Conservation (phyloP, 1,140 invertebrate species). For the Hyposmocoma kahamanoa region DNA sequence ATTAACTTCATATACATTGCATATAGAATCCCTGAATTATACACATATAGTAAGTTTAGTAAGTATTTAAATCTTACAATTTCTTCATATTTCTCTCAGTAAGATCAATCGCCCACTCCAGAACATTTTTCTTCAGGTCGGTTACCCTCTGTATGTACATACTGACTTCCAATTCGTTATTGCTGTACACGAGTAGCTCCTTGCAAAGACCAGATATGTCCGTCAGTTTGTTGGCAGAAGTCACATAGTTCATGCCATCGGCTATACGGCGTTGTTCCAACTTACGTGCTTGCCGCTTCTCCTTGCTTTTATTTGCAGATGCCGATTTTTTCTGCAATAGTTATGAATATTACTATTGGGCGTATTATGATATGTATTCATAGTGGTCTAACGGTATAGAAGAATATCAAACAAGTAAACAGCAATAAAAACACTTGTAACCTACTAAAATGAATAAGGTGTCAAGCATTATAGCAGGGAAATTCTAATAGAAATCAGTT, state of each 20-base stretch:
- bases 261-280: constrained; percentile 58
- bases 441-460: too few relatives aligned
- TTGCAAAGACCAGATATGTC: constrained; percentile 46
- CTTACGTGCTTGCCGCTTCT: constrained; percentile 59
- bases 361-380: too few relatives aligned
- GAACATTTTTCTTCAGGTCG: constrained; percentile 47
- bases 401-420: too few relatives aligned
- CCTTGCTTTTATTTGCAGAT: constrained; percentile 51
- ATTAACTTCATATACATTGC: too few relatives aligned
- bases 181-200: constrained; percentile 47
- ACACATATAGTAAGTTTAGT: not conserved
- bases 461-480: too few relatives aligned
- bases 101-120: constrained; percentile 74
- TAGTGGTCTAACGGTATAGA: too few relatives aligned
- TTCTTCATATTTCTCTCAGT: constrained; percentile 77
- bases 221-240: constrained; percentile 51
- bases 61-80: constrained; percentile 55
- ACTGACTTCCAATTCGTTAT: constrained; percentile 46
- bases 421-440: too few relatives aligned
- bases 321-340: constrained; percentile 51
- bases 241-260: constrained; percentile 57
- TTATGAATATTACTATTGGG: too few relatives aligned
- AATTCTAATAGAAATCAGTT: too few relatives aligned
- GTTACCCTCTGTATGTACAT: constrained; percentile 56
- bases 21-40: too few relatives aligned